Percentiles rank a stretch among this genome's conserved stretches.
Evolutionary conservation across 2,113 vertebrate genomes (phyloP).

Genomic region (Eptesicus fuscus): DNA sequence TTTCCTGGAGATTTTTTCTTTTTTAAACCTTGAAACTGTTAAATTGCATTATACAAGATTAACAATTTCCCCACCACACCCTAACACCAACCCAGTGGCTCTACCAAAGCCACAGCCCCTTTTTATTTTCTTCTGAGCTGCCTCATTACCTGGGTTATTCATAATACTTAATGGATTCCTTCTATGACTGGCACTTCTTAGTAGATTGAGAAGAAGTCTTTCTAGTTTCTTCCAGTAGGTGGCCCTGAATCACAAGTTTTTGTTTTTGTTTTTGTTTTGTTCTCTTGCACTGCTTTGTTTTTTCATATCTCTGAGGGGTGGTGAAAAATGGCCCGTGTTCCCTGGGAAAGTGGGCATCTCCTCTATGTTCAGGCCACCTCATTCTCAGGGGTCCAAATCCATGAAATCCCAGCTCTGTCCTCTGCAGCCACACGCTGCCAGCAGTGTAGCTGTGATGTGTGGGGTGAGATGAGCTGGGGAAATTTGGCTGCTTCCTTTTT

Average conservation of each 20-base stretch:
- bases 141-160: neutral
- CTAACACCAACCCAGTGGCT: slow-evolving; percentile 68
- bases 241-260: neutral
- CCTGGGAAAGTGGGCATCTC: neutral
- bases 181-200: neutral
- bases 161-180: neutral
- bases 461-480: neutral
- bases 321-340: neutral
- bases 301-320: neutral
- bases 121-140: neutral
- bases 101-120: slow-evolving; percentile 65
- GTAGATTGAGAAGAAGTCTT: neutral
- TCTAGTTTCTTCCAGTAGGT: neutral
- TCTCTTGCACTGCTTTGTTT: neutral
- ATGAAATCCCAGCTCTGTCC: neutral
- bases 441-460: neutral
- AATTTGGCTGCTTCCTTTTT: neutral
- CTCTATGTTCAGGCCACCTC: neutral
- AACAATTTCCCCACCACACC: slow-evolving; percentile 78
- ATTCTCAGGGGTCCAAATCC: neutral
- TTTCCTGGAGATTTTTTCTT: neutral
- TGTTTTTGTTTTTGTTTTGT: neutral
- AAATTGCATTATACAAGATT: slow-evolving; percentile 85
- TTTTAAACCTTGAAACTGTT: slow-evolving; percentile 84
- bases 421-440: neutral